Percentiles rank a stretch among this genome's conserved stretches.
Evolutionary conservation across 2,113 vertebrate species (phyloP).

Genomic region (Elephantulus edwardii): DNA sequence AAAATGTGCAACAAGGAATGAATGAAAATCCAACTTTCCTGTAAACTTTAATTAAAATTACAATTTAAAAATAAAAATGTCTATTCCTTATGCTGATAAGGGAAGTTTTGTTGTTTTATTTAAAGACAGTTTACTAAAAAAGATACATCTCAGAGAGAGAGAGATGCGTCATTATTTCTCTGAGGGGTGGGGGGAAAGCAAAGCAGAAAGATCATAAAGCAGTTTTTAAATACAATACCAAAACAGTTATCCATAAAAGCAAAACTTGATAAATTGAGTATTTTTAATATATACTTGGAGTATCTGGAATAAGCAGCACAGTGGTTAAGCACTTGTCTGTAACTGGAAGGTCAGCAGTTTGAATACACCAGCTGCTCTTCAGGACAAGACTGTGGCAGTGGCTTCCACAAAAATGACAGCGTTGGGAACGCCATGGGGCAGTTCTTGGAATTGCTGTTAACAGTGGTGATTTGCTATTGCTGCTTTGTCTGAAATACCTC

Average conservation of each 20-base stretch:
- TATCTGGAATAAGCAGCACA: background rate
- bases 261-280: background rate
- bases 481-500: background rate
- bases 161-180: no score
- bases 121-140: no score
- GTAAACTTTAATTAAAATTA: no score
- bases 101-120: no score
- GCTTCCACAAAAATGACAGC: no score
- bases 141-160: no score
- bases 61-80: no score
- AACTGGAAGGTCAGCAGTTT: background rate
- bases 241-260: background rate
- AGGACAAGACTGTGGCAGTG: background rate
- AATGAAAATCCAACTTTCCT: no score
- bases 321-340: background rate
- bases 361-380: background rate
- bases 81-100: background rate
- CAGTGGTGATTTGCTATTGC: background rate
- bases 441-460: background rate
- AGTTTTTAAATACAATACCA: background rate
- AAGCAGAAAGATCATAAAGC: no score
- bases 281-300: background rate
- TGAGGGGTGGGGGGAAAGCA: no score
- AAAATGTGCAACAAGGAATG: no score
- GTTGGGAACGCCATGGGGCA: no score